phyloP scores from a whole-genome alignment of 2,797 vertebrate species.

The Danio jaintianensis region DNA sequence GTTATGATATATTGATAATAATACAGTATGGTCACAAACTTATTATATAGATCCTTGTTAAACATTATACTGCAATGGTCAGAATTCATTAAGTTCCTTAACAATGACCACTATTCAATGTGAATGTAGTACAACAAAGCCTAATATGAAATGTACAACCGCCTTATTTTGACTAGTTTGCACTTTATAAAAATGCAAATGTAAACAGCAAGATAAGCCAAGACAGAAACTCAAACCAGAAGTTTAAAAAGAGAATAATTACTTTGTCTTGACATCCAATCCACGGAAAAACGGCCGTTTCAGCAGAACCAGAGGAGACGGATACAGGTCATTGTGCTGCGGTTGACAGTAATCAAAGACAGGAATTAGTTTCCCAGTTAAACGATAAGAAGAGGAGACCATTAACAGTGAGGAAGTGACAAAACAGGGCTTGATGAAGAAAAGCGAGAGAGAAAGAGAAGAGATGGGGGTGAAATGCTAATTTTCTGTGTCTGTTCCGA shows the following conservation, averaged over 20 bases:
- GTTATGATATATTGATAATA: too few species aligned
- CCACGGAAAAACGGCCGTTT: not conserved
- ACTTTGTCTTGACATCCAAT: conserved; percentile 12
- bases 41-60: too few species aligned
- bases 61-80: too few species aligned
- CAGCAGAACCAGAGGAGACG: conserved; percentile 25
- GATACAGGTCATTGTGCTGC: conserved; percentile 30
- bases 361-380: conserved; percentile 47
- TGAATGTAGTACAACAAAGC: not conserved
- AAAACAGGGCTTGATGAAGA: conserved; percentile 37
- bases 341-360: conserved; percentile 35
- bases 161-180: not conserved
- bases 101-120: not conserved
- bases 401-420: conserved; percentile 33
- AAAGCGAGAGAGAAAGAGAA: conserved; percentile 22
- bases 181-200: not conserved
- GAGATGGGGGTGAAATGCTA: conserved; percentile 21
- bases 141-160: not conserved
- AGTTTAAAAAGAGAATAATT: conserved; percentile 18
- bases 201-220: not conserved
- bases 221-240: conserved; percentile 27
- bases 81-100: too few species aligned
- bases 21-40: too few species aligned
- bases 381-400: conserved; percentile 45
- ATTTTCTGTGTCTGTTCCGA: conserved; percentile 77